phyloP scores from a whole-genome alignment of 2,113 vertebrate genomes.

The Motacilla tschutschensis region DNA sequence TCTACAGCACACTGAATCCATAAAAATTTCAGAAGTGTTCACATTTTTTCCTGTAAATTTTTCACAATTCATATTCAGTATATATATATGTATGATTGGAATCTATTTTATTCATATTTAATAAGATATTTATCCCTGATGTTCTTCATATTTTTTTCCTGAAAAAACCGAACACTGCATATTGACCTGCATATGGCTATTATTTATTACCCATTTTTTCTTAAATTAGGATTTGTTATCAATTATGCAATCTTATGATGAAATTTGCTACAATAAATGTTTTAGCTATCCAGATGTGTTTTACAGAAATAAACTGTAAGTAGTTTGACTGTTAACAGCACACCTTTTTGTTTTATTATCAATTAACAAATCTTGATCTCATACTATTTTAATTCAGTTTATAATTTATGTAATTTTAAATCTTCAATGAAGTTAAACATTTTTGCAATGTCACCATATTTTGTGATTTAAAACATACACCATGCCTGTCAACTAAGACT shows the following conservation, averaged over 20 bases:
- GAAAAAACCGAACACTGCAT: not conserved
- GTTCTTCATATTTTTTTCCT: not conserved
- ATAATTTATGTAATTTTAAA: not conserved
- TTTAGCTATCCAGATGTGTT: not conserved
- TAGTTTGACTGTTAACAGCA: not conserved
- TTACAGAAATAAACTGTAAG: not conserved
- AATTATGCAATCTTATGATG: not conserved
- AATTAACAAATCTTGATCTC: not conserved
- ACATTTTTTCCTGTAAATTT: not conserved
- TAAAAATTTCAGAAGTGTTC: not conserved
- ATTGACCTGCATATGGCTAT: not conserved
- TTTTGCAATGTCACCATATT: not conserved
- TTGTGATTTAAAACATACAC: not conserved
- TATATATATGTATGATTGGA: not conserved
- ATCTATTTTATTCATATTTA: not conserved
- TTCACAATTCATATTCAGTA: not conserved
- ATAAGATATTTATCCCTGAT: not conserved
- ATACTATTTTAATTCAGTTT: not conserved
- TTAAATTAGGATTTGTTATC: not conserved
- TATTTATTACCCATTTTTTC: not conserved
- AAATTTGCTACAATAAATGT: not conserved
- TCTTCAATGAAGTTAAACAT: not conserved
- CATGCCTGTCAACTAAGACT: not conserved
- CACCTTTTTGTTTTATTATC: not conserved
- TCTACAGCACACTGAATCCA: not conserved